phyloP scores from a whole-genome alignment of 2,113 vertebrate genomes.

The Erpornis zantholeuca region DNA sequence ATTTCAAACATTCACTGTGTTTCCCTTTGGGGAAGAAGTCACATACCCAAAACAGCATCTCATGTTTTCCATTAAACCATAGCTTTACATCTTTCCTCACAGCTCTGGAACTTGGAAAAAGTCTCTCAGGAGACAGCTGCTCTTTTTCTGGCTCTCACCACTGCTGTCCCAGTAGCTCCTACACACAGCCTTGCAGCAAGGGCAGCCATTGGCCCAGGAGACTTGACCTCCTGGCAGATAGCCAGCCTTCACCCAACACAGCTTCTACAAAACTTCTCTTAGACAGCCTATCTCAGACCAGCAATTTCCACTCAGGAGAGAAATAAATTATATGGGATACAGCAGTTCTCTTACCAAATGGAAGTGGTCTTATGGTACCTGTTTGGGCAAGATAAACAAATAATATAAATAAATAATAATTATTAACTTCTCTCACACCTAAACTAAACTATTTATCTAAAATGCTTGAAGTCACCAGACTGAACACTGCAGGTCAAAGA shows the following conservation, averaged over 20 bases:
- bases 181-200: rapidly evolving
- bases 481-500: background rate
- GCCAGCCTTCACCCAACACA: background rate
- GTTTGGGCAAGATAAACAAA: background rate
- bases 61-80: background rate
- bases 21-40: background rate
- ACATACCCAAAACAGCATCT: background rate
- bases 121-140: background rate
- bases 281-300: background rate
- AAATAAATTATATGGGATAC: background rate
- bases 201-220: background rate
- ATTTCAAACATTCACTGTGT: background rate
- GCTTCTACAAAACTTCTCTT: background rate
- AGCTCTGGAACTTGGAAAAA: background rate
- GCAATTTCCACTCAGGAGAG: background rate
- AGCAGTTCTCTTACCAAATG: background rate
- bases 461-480: background rate
- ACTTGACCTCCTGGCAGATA: background rate
- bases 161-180: background rate
- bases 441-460: background rate
- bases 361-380: background rate
- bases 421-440: background rate
- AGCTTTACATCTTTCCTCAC: background rate
- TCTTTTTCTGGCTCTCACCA: background rate
- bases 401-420: too few relatives aligned